Percentiles rank a stretch among this genome's conserved stretches.
Conservation (phyloP, 2,797 vertebrate genomes). For the Melanotaenia nigrans region DNA sequence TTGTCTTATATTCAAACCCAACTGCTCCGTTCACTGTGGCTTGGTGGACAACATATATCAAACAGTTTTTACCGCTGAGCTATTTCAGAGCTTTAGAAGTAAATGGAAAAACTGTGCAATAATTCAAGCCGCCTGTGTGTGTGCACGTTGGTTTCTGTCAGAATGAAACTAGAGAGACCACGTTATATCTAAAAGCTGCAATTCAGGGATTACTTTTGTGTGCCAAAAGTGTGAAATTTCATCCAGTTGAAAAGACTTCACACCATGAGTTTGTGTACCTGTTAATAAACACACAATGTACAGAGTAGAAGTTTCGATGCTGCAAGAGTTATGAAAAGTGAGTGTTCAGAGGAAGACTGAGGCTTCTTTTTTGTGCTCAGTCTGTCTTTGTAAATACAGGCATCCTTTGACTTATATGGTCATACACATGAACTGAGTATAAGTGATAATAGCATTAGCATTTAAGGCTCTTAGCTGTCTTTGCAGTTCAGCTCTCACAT, state of each 20-base stretch:
- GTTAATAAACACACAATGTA: constrained; percentile 2
- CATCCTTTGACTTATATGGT: background rate
- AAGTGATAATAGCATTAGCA: background rate
- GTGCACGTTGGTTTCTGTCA: constrained; percentile 18
- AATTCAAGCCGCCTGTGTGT: background rate
- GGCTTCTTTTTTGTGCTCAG: background rate
- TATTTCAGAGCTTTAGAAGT: constrained; percentile 26
- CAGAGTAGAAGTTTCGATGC: background rate
- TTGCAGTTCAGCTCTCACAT: background rate
- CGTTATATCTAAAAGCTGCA: constrained; percentile 45
- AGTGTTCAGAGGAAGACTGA: background rate
- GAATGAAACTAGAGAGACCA: constrained; percentile 46
- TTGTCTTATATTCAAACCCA: constrained; percentile 24
- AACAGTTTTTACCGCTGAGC: constrained; percentile 11
- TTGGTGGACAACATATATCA: constrained; percentile 21
- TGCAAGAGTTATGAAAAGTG: background rate
- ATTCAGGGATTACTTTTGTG: constrained; percentile 64
- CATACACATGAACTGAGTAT: background rate
- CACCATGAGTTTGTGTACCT: constrained; percentile 24
- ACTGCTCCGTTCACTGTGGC: background rate
- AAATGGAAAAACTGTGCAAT: constrained; percentile 12
- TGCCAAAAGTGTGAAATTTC: constrained; percentile 68
- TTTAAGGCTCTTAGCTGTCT: background rate
- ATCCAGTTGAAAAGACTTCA: constrained; percentile 55
- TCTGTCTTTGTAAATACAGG: background rate